Conservation (phyloP, 2,113 vertebrate species). For the Thalassarche chlororhynchos region DNA sequence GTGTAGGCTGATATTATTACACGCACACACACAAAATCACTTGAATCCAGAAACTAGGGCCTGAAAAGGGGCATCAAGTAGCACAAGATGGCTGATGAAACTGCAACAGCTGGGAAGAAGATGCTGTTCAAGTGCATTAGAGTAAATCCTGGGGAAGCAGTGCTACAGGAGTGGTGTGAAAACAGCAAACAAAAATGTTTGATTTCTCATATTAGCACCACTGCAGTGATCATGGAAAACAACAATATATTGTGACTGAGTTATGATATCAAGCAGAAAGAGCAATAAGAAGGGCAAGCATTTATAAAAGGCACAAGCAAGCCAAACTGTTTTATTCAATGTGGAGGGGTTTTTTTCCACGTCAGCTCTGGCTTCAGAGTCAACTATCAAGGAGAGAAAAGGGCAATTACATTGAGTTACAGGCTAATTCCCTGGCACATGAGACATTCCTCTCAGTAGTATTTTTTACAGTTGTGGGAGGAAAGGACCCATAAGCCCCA, state of each 20-base stretch:
- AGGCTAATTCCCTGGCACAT: neutral
- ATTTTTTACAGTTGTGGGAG: neutral
- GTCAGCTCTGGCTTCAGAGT: neutral
- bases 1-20: neutral
- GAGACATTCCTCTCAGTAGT: neutral
- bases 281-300: neutral
- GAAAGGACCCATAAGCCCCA: neutral
- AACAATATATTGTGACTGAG: neutral
- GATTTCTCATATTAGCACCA: neutral
- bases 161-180: neutral
- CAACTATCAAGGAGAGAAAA: neutral
- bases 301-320: neutral
- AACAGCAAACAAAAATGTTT: neutral
- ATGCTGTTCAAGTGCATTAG: neutral
- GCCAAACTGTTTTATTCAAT: neutral
- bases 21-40: neutral
- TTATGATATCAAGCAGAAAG: neutral
- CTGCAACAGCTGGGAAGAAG: neutral
- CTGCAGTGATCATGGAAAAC: neutral
- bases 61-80: neutral
- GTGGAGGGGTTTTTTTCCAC: rapidly evolving
- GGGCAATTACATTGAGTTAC: neutral
- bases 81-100: neutral
- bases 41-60: neutral
- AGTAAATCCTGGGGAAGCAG: neutral